Conservation (phyloP, 2,797 vertebrate genomes). For the Microchirus variegatus region DNA sequence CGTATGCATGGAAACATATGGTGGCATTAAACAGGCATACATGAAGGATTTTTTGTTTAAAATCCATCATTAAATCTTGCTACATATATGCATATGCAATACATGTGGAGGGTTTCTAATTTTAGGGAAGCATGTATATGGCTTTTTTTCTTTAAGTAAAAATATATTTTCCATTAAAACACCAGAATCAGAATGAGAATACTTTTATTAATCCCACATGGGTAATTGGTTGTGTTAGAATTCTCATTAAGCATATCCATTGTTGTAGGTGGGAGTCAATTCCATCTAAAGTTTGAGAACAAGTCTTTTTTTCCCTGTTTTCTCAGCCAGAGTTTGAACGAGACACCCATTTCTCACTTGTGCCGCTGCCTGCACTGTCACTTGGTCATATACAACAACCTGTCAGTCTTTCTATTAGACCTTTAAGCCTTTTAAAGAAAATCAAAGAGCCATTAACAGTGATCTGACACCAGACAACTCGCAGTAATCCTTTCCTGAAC, state of each 20-base stretch:
- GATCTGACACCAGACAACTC: constrained; percentile 57
- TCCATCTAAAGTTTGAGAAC: too few relatives aligned
- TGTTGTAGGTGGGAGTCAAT: too few relatives aligned
- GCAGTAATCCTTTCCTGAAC: constrained; percentile 69
- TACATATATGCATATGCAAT: not conserved
- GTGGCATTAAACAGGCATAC: constrained; percentile 12
- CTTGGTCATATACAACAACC: constrained; percentile 33
- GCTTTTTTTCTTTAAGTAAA: too few relatives aligned
- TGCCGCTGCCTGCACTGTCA: constrained; percentile 29
- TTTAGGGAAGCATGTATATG: too few relatives aligned
- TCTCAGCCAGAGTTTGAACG: constrained; percentile 43
- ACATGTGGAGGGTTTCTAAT: too few relatives aligned
- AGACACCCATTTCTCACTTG: constrained; percentile 45
- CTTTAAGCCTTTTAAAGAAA: constrained; percentile 73
- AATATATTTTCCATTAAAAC: too few relatives aligned
- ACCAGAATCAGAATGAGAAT: too few relatives aligned
- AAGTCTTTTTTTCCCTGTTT: constrained; percentile 7
- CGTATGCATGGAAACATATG: constrained; percentile 29
- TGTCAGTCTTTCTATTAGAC: constrained; percentile 55
- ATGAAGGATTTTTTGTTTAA: constrained; percentile 4
- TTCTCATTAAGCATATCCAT: too few relatives aligned
- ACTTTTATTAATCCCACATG: too few relatives aligned
- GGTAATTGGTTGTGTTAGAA: too few relatives aligned
- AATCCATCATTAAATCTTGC: not conserved
- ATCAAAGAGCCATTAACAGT: constrained; percentile 75